Conservation (phyloP, 2,797 vertebrate species). For the Mus minutoides region DNA sequence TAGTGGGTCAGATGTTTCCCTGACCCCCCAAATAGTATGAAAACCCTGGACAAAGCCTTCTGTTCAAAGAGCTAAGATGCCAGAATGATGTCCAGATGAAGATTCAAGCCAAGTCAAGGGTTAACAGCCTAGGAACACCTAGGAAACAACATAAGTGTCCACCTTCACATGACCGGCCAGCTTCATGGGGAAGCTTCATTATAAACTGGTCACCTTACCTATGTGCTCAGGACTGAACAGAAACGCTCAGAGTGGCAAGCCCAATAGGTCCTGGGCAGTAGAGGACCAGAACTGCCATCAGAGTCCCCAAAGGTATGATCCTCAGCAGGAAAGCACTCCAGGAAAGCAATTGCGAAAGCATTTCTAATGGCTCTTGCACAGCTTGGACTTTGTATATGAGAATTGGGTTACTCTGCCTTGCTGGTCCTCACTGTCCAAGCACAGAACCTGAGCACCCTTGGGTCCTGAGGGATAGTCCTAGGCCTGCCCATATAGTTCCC, state of each 20-base stretch:
- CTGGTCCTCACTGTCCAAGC: background rate
- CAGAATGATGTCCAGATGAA: background rate
- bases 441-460: background rate
- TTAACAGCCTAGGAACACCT: background rate
- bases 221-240: background rate
- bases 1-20: no score
- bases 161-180: background rate
- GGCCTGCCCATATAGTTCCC: background rate
- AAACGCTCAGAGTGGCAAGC: background rate
- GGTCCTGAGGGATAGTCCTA: background rate
- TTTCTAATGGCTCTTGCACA: background rate
- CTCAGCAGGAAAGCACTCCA: background rate
- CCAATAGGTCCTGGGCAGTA: background rate
- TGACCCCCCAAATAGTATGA: background rate
- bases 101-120: no score
- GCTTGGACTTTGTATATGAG: background rate
- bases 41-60: background rate
- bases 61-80: background rate
- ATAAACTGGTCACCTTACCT: background rate
- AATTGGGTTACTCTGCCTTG: background rate
- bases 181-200: background rate
- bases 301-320: background rate
- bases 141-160: background rate
- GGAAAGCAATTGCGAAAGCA: background rate
- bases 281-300: background rate